These are phyloP conservation scores for Tenebrosternarchus preto DNA, from an alignment of 2,113 vertebrate genomes.

Conservation along the genomic window DNA sequence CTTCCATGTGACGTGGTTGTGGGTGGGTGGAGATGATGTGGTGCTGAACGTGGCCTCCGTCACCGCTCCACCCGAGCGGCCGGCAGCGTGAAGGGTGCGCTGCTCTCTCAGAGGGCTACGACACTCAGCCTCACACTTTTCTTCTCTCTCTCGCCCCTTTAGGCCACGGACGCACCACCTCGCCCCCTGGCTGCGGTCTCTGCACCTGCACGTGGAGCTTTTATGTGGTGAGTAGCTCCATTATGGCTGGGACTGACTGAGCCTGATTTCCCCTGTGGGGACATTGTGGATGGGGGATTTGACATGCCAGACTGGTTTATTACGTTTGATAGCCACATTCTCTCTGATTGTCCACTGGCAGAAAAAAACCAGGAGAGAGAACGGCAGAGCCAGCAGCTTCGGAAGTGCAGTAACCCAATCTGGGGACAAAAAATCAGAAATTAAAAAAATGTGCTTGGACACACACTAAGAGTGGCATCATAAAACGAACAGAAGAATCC, in stretches of 20 bases:
- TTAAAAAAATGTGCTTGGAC: too few species aligned
- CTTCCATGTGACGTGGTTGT: neutral
- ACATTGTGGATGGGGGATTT: neutral
- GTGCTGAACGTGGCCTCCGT: too few species aligned
- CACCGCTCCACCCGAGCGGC: too few species aligned
- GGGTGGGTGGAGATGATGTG: neutral
- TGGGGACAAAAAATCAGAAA: too few species aligned
- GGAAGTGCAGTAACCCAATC: too few species aligned
- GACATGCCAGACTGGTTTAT: neutral
- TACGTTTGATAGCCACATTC: constrained; percentile 15
- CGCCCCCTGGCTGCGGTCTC: neutral
- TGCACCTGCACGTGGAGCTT: constrained; percentile 3
- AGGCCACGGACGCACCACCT: constrained; percentile 12
- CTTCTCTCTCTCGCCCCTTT: constrained; percentile 12
- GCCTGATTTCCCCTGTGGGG: constrained; percentile 20
- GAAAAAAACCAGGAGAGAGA: neutral
- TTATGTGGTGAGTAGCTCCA: constrained; percentile 46
- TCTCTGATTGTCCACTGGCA: neutral
- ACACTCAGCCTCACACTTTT: neutral
- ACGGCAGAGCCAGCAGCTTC: too few species aligned
- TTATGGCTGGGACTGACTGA: neutral
- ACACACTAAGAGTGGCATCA: too few species aligned
- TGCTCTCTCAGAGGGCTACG: constrained; percentile 14
- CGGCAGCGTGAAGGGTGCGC: neutral
- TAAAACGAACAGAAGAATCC: too few species aligned